phyloP scores from a whole-genome alignment of 1,140 invertebrate species.

The Vanessa tameamea region DNA sequence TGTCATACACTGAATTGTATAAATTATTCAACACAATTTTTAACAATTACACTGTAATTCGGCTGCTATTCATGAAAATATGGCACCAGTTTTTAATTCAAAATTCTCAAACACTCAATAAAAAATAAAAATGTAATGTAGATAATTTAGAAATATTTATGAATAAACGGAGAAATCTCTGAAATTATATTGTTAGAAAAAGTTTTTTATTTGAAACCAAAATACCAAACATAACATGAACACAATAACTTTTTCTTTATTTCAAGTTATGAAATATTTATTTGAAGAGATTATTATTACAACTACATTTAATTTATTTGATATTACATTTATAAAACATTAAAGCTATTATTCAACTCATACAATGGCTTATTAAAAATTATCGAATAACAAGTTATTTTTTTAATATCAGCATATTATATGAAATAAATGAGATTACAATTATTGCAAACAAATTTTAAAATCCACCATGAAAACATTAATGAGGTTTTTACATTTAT shows the following conservation, averaged over 20 bases:
- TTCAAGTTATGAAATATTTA: neutral
- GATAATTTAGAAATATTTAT: neutral
- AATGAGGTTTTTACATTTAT: no score
- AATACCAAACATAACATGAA: neutral
- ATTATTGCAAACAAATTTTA: no score
- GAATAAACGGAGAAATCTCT: neutral
- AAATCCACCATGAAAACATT: no score
- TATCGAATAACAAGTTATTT: neutral
- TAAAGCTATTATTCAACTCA: slow-evolving; percentile 7
- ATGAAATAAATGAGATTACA: no score
- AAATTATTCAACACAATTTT: no score
- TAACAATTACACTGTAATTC: no score
- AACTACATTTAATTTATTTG: neutral
- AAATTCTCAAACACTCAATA: neutral
- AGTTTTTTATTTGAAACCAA: neutral
- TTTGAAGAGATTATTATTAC: slow-evolving; percentile 2
- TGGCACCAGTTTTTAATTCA: no score
- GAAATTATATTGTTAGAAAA: neutral
- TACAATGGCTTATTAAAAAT: neutral
- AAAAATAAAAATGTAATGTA: neutral
- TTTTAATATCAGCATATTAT: no score
- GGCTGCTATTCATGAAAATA: no score
- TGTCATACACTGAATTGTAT: no score
- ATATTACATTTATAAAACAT: neutral
- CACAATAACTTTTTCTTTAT: neutral